phyloP scores from a whole-genome alignment of 2,888 invertebrate genomes.

The Polydrusus tereticollis region DNA sequence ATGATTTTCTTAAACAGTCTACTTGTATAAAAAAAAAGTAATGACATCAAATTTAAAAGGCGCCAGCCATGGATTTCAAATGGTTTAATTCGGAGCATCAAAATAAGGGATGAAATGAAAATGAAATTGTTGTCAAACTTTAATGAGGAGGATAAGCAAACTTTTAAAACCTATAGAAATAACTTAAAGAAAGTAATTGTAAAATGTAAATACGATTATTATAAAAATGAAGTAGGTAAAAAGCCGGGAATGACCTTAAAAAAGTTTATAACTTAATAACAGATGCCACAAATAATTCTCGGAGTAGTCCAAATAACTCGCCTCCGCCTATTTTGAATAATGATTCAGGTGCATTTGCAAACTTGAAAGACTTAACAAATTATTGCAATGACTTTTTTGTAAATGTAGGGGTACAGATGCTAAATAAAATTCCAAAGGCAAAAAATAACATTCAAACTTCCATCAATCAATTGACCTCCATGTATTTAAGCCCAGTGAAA shows the following conservation, averaged over 20 bases:
- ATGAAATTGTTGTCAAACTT: constrained; percentile 8
- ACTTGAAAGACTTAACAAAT: neutral
- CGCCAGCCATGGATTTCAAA: neutral
- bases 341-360: constrained; percentile 1
- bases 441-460: neutral
- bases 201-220: constrained; percentile 1
- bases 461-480: neutral
- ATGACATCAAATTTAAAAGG: neutral
- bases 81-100: constrained; percentile 1
- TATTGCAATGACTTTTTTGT: neutral
- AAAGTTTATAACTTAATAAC: constrained; percentile 18
- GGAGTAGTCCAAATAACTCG: neutral
- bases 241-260: neutral
- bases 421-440: constrained; percentile 1
- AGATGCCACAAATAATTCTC: constrained; percentile 9
- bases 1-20: neutral
- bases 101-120: constrained; percentile 8
- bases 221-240: no score
- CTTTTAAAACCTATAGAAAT: constrained; percentile 7
- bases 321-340: constrained; percentile 7
- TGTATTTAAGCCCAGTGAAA: neutral
- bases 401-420: constrained; percentile 3
- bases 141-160: constrained; percentile 1
- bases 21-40: neutral
- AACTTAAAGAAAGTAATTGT: constrained; percentile 1